Evolutionary conservation across 1,140 invertebrate genomes (phyloP), one percentile per base, ranked within the genome.

Genomic region (Lerema accius): DNA sequence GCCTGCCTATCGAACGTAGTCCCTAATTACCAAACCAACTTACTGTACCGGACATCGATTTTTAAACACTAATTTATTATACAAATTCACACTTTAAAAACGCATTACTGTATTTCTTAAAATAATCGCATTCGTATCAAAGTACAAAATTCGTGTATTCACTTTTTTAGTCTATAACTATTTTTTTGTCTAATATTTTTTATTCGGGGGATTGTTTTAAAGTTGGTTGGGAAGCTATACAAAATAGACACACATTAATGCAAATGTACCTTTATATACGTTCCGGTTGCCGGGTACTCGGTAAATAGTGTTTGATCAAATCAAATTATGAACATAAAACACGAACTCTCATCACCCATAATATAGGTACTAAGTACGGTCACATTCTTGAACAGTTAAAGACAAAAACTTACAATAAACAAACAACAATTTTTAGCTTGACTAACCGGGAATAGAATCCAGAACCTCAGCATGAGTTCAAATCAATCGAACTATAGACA

Each of bases 61-160:
- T 58, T 56, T 58, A 60, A 63, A 60, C 59, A 63, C 62, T 59
- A 59, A 50, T 59, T 63, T 50, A 63, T 61, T 58, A 63, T 63
- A 67, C 55, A 56, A 67, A 63, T 56, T 62, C 62, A 67, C 58
- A 62, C 65, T 63, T 63, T 58, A 63, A 63, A 67, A 59, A 63
- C 62, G 39, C 49, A 58, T 59, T 56, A 53, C 14, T 48, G 35
- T 66, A 55, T 63, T 14, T 59, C 43, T 59, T 63, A 56, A 63
- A 45, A 67, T 53, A 53, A 59, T 63, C 42, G 46, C 60, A 58
- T 45, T 58, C 53, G 53, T 58, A 58, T 58, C 53, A 58, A 58
- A 58, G 53, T 58, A 58, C 53, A 58, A 58, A 58, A 58, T 45
- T 58, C 40, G 23, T 23, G 19, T 45, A 6, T 48, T 48, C 23